Base-by-base conservation (phyloP, 1,140 invertebrate species). In the Orussus abietinus region DNA sequence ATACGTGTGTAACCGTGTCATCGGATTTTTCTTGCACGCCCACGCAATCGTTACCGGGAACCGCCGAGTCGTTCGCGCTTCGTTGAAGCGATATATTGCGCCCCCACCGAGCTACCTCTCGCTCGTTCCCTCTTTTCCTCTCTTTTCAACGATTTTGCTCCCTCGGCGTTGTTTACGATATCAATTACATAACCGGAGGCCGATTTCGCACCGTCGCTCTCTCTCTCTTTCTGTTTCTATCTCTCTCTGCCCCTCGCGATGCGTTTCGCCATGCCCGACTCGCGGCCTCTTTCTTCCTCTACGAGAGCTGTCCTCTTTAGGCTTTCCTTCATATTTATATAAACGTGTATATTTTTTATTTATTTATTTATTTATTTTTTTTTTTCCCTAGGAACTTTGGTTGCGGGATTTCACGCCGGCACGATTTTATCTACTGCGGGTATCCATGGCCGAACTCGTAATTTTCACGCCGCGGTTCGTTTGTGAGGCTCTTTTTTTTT, bases 121-220 rank as follows among this genome's bases (percentile, higher is more conserved):
- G 15, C 33, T 37, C 33, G 17, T 20, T 49, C 19, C 20, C 30
- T 25, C 20, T 25, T n/a, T n/a, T n/a, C n/a, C 30, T 14, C 29
- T 17, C 18, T 31, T 19, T 10, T 25, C 14, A 17, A 15, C 21
- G 21, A 12, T 45, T 19, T 45, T 33, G 11, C 19, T 32, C n/a
- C 13, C 33, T 11, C 10, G 0, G n/a, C 13, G n/a, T 7, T 17
- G 30, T 11, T 5, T 10, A 25, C n/a, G n/a, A n/a, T n/a, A n/a
- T n/a, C n/a, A n/a, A n/a, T n/a, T n/a, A n/a, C n/a, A n/a, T n/a
- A n/a, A n/a, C n/a, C n/a, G n/a, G n/a, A n/a, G n/a, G 4, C 6
- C 3, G 6, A 7, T 25, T 19, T 41, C n/a, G 2, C 5, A 9
- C 4, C 14, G 19, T 25, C 18, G 20, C 18, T 38, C 14, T 9